phyloP scores from a whole-genome alignment of 2,113 vertebrate species.

The Scalopus aquaticus region DNA sequence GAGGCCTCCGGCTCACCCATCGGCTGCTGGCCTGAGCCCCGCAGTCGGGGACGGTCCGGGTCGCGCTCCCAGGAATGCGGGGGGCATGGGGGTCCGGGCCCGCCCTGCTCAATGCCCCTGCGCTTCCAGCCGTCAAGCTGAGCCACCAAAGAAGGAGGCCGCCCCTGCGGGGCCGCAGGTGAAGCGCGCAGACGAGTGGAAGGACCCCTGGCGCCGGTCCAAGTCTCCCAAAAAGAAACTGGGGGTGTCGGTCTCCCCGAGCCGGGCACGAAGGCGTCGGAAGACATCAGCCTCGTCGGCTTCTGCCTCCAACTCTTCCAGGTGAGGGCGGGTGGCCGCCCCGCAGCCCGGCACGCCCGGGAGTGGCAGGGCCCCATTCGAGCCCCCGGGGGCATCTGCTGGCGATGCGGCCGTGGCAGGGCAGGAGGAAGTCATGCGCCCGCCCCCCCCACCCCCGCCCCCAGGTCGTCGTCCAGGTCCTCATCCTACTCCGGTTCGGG shows the following conservation, averaged over 20 bases:
- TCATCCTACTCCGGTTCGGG: slow-evolving; percentile 96
- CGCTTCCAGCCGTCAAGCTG: slow-evolving; percentile 84
- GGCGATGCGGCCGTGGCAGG: too few relatives aligned
- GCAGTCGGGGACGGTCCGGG: too few relatives aligned
- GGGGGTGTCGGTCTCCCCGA: slow-evolving; percentile 89
- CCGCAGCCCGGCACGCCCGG: too few relatives aligned
- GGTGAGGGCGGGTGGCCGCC: slow-evolving; percentile 85
- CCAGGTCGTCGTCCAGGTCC: slow-evolving; percentile 96
- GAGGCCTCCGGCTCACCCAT: too few relatives aligned
- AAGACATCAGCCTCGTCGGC: slow-evolving; percentile 94
- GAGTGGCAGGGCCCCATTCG: too few relatives aligned
- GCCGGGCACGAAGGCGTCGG: slow-evolving; percentile 90
- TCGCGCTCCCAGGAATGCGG: too few relatives aligned
- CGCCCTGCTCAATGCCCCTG: not conserved
- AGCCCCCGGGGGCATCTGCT: too few relatives aligned
- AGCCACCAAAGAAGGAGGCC: slow-evolving; percentile 91
- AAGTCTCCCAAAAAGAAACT: slow-evolving; percentile 97
- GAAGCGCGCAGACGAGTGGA: slow-evolving; percentile 97
- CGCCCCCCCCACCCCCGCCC: not conserved
- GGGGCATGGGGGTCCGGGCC: too few relatives aligned
- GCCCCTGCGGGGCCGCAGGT: slow-evolving; percentile 77
- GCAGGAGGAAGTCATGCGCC: too few relatives aligned
- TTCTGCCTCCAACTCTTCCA: slow-evolving; percentile 95
- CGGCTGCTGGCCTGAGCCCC: too few relatives aligned
- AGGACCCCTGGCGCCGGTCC: slow-evolving; percentile 98